Evolutionary conservation across 92 coral and sea anemone genomes (phyloP).

Genomic region (Heteractis magnifica): DNA sequence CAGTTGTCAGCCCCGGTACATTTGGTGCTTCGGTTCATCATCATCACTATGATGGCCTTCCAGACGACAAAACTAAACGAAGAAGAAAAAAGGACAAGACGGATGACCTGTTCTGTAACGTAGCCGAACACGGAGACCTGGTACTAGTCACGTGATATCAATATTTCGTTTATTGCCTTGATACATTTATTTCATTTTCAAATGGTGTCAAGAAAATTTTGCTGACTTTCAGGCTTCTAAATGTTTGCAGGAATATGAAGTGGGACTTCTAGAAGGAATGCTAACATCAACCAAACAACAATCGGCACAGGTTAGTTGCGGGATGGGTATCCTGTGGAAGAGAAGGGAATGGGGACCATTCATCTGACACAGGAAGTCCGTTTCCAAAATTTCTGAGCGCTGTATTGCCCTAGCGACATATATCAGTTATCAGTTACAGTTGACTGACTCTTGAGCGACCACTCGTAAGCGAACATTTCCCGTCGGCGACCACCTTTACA

Average conservation of each 20-base stretch:
- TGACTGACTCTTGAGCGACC: too few relatives aligned
- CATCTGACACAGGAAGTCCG: too few relatives aligned
- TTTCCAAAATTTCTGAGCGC: too few relatives aligned
- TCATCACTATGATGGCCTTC: constrained; percentile 68
- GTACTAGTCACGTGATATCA: constrained; percentile 32
- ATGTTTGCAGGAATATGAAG: constrained; percentile 63
- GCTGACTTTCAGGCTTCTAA: not conserved
- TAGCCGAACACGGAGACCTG: constrained; percentile 85
- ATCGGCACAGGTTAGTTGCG: constrained; percentile 40
- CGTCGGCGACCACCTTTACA: too few relatives aligned
- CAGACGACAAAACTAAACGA: constrained; percentile 45
- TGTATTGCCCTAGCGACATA: too few relatives aligned
- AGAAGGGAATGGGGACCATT: not conserved
- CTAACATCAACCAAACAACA: constrained; percentile 53
- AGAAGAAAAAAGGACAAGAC: constrained; percentile 45
- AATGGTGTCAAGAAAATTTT: too few relatives aligned
- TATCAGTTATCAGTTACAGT: too few relatives aligned
- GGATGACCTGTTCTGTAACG: constrained; percentile 75
- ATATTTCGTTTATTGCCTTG: not conserved
- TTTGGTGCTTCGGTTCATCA: constrained; percentile 59
- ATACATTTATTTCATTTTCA: not conserved
- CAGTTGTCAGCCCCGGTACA: constrained; percentile 54
- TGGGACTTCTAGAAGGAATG: constrained; percentile 70
- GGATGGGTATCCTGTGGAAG: not conserved
- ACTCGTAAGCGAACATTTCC: too few relatives aligned